Evolutionary conservation across 2,113 vertebrate genomes (phyloP), one percentile per base, ranked within the genome.

Genomic region (Plestiodon gilberti): DNA sequence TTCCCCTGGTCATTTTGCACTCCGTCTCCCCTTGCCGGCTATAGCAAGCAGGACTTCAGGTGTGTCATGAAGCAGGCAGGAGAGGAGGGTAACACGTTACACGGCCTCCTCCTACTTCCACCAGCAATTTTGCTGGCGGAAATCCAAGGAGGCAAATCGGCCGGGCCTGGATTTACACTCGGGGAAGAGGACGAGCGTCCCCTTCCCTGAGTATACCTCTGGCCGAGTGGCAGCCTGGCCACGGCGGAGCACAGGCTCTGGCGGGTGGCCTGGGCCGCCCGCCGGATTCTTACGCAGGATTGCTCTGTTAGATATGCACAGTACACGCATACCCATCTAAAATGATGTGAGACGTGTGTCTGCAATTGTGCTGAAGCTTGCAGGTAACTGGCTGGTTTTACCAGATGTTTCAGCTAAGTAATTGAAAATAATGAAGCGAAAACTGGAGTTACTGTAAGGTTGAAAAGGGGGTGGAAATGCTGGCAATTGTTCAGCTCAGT

Each of bases 391-490:
- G 40, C 90, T 78, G 78, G 89, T 85, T 48, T 82, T 28, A 40
- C 28, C 28, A 30, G 48, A 18, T 77, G 65, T 86, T 84, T 52
- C 38, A 35, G 4, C 14, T 67, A 5, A 35, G 81, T 91, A 93
- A 90, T 89, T 89, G 89, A 89, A 93, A 91, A 87, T 90, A 93
- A 89, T 43, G 83, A 84, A 62, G 13, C 22, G 83, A n/a, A 86
- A 93, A 87, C 85, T 67, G 73, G 70, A 75, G 73, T 83, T 85
- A 81, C 81, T 18, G 65, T 90, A 88, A 87, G n/a, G 75, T 20
- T 20, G 85, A 88, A 35, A 78, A 82, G 75, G 43, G 18, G 35
- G 71, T 48, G 20, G 25, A 90, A 80, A 71, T 91, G 74, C 40
- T 83, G 80, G 2, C 52, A 88, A 84, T 52, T 82, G 78, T 48